A percentile compares a stretch with the other conserved stretches of the same genome.
phyloP scores from a whole-genome alignment of 2,113 vertebrate genomes.

The Pseudopipra pipra region DNA sequence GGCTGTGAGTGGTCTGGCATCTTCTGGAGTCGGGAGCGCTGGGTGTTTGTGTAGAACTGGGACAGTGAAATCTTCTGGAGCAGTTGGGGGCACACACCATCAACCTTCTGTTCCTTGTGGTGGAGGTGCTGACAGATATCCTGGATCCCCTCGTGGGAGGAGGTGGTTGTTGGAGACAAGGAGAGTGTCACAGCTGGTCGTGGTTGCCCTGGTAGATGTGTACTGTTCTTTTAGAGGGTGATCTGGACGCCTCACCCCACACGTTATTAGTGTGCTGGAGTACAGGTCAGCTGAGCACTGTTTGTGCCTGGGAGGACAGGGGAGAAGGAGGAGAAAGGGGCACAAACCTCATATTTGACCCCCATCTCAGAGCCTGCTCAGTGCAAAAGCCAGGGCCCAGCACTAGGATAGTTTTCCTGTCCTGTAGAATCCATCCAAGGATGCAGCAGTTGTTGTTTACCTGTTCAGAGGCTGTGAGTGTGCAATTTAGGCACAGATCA shows the following conservation, averaged over 20 bases:
- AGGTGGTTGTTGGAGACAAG: background rate
- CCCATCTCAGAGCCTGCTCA: background rate
- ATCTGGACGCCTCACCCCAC: background rate
- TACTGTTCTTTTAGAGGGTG: background rate
- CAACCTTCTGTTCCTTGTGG: accelerated
- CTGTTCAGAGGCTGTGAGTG: background rate
- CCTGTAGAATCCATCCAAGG: background rate
- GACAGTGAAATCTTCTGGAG: background rate
- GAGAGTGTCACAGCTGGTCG: accelerated
- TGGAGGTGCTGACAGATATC: background rate
- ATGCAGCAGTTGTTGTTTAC: background rate
- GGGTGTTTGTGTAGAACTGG: background rate
- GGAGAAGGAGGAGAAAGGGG: background rate
- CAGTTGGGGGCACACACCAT: background rate
- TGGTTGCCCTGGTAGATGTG: background rate
- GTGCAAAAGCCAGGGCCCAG: background rate
- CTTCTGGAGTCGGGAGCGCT: background rate
- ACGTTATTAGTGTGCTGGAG: background rate
- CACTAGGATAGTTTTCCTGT: background rate
- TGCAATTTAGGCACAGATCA: background rate
- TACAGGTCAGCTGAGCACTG: background rate
- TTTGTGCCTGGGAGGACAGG: background rate
- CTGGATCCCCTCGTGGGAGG: background rate
- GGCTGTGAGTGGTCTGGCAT: background rate
- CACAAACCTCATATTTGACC: background rate